Base-by-base conservation (phyloP, 2,797 vertebrate species). In the Otus scops region DNA sequence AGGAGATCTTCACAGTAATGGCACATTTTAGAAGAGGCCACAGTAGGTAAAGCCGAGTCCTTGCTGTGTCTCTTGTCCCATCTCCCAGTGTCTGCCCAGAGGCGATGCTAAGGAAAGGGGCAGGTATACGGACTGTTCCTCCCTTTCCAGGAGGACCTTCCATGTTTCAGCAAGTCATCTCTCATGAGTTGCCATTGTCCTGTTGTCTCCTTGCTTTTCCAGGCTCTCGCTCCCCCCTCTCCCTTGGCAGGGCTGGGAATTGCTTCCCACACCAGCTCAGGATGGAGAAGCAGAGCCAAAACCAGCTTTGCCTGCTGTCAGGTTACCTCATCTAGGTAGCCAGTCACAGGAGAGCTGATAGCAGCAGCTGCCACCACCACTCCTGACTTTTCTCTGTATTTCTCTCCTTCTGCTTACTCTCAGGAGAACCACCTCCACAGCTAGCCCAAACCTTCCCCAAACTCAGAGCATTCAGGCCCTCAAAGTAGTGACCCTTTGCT, bases 401-500 rank as follows among this genome's bases (percentile, higher is more conserved):
- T n/a, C 54, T 61, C 11, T 75, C n/a, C 70, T 51, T 21, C n/a
- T 38, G 20, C 57, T 67, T 82, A 38, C 45, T 13, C 61, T 60
- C 22, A 4, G 1, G 74, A 59, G 39, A 39, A 48, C 19, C 24
- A 69, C 65, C 56, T 38, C 38, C 38, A 10, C 26, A 8, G 2
- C 13, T n/a, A 74, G 78, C 61, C 45, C 45, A 60, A 88, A 61
- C 13, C 39, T 67, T 53, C 54, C 60, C 18, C 32, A 53, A 56
- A 11, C 36, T 45, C 51, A 17, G 8, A 71, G 50, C 64, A n/a
- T 67, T 68, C 20, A 41, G 24, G n/a, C 27, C 51, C 50, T 51
- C 0, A 0, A 9, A 36, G 69, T 5, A 13, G 11, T 0, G 7
- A 56, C 53, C 15, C 67, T 69, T 60, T 50, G 28, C 38, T 36